These are phyloP conservation scores for Dermochelys coriacea DNA, from an alignment of 2,797 vertebrate genomes.

Conservation along the genomic window DNA sequence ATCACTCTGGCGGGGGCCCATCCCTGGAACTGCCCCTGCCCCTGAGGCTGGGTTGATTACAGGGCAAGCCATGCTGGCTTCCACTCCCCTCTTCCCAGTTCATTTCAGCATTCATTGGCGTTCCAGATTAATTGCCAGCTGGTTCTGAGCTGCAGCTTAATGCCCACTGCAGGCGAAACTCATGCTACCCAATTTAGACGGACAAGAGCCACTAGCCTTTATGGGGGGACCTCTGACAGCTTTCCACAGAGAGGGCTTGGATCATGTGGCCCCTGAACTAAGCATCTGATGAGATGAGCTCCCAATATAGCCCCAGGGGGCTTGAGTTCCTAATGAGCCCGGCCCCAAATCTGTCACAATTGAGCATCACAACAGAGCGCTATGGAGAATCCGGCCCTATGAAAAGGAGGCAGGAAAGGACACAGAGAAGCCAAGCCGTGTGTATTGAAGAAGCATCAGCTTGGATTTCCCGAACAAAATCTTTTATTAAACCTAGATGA, in stretches of 20 bases:
- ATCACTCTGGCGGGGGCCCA: too few relatives aligned
- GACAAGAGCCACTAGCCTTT: not conserved
- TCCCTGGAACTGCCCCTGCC: not conserved
- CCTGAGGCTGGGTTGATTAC: not conserved
- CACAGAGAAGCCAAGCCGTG: too few relatives aligned
- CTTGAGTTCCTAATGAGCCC: not conserved
- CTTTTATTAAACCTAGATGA: not conserved
- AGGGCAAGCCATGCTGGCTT: not conserved
- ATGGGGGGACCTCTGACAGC: not conserved
- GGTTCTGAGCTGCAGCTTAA: not conserved
- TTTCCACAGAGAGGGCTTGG: not conserved
- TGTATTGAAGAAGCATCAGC: not conserved
- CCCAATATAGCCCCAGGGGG: not conserved
- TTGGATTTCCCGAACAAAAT: not conserved
- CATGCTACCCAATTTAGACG: not conserved
- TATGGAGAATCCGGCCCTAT: not conserved
- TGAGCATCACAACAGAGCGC: not conserved
- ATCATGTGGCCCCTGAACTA: not conserved
- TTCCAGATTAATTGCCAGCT: not conserved
- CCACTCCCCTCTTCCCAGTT: not conserved
- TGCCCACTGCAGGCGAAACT: not conserved
- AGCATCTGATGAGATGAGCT: not conserved
- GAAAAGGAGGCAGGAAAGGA: not conserved
- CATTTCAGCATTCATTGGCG: not conserved
- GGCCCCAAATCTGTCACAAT: not conserved